phyloP scores from a whole-genome alignment of 2,113 vertebrate genomes.

The Perccottus glenii region DNA sequence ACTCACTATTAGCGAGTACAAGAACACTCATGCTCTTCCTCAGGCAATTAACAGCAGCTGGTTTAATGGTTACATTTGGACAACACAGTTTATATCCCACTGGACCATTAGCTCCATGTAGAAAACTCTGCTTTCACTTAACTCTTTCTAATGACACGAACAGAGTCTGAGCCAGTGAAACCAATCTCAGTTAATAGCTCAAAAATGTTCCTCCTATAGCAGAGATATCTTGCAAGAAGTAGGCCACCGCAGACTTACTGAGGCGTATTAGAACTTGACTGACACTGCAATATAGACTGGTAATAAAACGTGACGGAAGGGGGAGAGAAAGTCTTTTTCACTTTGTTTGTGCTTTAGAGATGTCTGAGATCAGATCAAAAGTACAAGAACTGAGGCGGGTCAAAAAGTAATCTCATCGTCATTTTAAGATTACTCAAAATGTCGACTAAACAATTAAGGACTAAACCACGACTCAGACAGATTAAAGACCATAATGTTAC shows the following conservation, averaged over 20 bases:
- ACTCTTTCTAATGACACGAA: conserved; percentile 3
- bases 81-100: neutral
- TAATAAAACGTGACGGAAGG: conserved; percentile 16
- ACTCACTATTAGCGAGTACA: neutral
- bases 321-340: conserved; percentile 10
- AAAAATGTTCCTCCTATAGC: neutral
- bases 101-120: neutral
- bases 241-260: neutral
- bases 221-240: neutral
- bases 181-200: neutral
- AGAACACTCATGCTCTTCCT: neutral
- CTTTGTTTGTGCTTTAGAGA: neutral
- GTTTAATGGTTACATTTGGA: conserved; percentile 17
- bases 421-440: too few relatives aligned
- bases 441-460: too few relatives aligned
- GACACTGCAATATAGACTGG: conserved; percentile 6
- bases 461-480: too few relatives aligned
- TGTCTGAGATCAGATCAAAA: neutral
- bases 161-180: neutral
- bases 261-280: neutral
- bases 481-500: too few relatives aligned
- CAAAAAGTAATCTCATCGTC: too few relatives aligned
- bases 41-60: conserved; percentile 24
- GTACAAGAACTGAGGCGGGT: neutral
- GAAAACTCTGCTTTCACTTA: conserved; percentile 1